Conservation (phyloP, 2,888 invertebrate species). For the Timema cristinae region DNA sequence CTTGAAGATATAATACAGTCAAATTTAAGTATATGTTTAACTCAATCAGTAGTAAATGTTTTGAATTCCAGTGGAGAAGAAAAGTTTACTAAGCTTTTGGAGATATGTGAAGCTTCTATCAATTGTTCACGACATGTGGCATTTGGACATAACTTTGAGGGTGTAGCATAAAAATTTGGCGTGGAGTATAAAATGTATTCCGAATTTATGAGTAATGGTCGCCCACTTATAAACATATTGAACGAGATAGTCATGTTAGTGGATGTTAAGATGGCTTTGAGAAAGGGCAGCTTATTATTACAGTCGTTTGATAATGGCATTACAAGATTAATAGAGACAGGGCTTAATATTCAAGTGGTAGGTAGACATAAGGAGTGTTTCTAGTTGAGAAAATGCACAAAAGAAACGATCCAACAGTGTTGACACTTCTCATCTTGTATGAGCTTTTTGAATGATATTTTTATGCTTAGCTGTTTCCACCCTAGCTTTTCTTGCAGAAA, state of each 20-base stretch:
- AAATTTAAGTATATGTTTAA: not conserved
- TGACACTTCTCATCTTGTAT: not conserved
- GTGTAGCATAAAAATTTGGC: too few relatives aligned
- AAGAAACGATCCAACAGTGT: not conserved
- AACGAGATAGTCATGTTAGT: not conserved
- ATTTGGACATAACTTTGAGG: not conserved
- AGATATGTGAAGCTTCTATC: too few relatives aligned
- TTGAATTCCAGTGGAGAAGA: conserved; percentile 4
- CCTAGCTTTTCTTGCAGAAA: not conserved
- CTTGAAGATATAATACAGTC: not conserved
- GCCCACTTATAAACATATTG: not conserved
- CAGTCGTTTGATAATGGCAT: not conserved
- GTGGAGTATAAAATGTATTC: too few relatives aligned
- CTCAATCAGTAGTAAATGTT: not conserved
- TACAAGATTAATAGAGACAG: not conserved
- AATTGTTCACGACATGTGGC: not conserved
- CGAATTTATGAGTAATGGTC: not conserved
- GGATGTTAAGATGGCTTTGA: not conserved
- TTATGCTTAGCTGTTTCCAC: not conserved
- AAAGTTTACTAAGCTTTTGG: not conserved
- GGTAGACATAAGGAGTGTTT: not conserved
- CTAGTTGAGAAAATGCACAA: not conserved
- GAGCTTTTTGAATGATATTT: not conserved
- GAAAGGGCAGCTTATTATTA: not conserved
- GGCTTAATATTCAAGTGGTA: not conserved